Base-by-base conservation (phyloP, 2,888 invertebrate genomes). In the Plemyria rubiginata region DNA sequence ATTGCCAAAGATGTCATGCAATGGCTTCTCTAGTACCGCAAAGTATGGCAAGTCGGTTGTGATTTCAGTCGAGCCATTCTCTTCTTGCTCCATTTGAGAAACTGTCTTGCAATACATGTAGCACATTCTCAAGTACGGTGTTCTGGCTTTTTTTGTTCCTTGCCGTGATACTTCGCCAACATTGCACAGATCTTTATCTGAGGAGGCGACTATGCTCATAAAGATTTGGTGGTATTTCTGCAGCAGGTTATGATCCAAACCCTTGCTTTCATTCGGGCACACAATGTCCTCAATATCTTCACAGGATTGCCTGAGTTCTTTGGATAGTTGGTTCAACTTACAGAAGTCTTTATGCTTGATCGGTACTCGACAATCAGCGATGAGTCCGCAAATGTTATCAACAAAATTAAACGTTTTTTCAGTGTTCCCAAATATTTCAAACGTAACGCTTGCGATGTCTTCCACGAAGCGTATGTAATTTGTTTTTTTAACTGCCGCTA, bases 1-100 rank as follows among this genome's bases (percentile, higher is more conserved):
- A 71, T 94, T 94, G 2, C 95, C 95, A 69, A 95, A 94, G 59
- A 95, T 92, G 70, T 94, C 93, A 59, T 94, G 94, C 9, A 95
- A 87, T 73, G 92, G 92, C 64, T 86, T 85, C 45, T 93, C 90
- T 29, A 95, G 77, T 9, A 95, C 83, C 32, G 93, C 86, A 62
- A 94, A 94, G 70, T 93, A 94, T 0, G 92, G 85, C 22, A 74
- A 62, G 9, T 88, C 90, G 2, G 46, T 41, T n/a, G 70, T 29
- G 8, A 78, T 72, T 62, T 91, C 86, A 1, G 74, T 71, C 0
- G 50, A 50, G 13, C 76, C 75, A 56, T 79, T 82, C 54, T 91
- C 87, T 61, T 91, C 87, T 60, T 87, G 86, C 68, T 88, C 87
- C 22, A 94, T 77, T 71, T 93, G 93, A 0, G 93, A 91, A 40